phyloP scores from a whole-genome alignment of 2,797 vertebrate genomes.

The Coluber constrictor region DNA sequence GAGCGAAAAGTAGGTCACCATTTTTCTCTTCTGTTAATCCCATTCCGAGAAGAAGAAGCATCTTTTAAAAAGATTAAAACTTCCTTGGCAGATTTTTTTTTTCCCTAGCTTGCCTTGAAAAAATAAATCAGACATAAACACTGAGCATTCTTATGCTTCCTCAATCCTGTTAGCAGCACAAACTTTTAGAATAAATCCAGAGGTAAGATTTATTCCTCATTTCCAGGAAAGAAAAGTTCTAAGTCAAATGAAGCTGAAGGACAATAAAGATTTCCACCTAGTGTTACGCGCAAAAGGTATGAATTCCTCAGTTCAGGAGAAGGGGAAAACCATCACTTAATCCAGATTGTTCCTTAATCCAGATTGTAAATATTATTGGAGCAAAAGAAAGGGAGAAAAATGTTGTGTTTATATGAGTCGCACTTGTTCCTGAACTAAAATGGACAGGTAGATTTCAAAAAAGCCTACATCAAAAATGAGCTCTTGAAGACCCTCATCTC shows the following conservation, averaged over 20 bases:
- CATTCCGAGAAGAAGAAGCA: conserved; percentile 26
- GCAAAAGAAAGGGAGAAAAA: not conserved
- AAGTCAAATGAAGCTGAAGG: not conserved
- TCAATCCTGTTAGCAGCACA: not conserved
- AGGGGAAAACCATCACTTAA: not conserved
- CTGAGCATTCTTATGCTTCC: not conserved
- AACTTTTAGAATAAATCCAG: not conserved
- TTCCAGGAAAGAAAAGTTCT: not conserved
- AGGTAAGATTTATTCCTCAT: too few relatives aligned
- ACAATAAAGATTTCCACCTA: not conserved
- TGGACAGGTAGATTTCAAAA: not conserved
- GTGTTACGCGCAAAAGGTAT: not conserved
- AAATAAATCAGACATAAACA: not conserved
- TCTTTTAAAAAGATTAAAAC: conserved; percentile 31
- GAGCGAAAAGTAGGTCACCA: conserved; percentile 21
- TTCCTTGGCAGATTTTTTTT: conserved; percentile 37
- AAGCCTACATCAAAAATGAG: not conserved
- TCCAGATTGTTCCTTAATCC: not conserved
- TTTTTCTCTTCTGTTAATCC: conserved; percentile 27
- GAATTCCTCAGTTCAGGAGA: not conserved
- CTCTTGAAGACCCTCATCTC: too few relatives aligned
- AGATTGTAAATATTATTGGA: not conserved
- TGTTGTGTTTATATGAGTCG: not conserved
- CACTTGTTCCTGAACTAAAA: not conserved
- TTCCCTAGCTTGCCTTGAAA: conserved; percentile 27